phyloP scores from a whole-genome alignment of 2,797 vertebrate species.

The Chrysolophus pictus region DNA sequence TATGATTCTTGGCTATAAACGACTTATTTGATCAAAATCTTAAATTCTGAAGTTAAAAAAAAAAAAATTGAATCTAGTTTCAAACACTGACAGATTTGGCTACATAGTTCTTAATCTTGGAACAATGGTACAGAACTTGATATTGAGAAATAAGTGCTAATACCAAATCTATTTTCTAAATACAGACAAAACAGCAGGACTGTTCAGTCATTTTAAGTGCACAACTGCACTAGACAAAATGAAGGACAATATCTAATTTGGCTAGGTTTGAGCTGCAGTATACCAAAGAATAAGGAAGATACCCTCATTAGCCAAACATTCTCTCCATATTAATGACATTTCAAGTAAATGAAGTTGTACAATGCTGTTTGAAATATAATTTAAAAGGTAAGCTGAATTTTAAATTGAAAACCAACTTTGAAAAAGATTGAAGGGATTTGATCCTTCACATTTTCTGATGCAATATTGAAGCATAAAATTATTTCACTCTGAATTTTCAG shows the following conservation, averaged over 20 bases:
- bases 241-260: neutral
- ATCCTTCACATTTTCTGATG: neutral
- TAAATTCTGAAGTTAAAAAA: neutral
- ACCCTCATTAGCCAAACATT: fast-evolving
- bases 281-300: neutral
- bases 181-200: neutral
- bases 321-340: neutral
- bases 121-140: fast-evolving
- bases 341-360: neutral
- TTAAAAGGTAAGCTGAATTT: neutral
- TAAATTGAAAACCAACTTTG: neutral
- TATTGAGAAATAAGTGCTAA: neutral
- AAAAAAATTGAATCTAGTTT: neutral
- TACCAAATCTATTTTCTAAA: neutral
- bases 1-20: neutral
- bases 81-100: neutral
- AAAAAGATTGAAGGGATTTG: neutral
- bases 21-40: neutral
- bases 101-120: neutral
- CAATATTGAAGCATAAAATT: neutral
- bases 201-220: neutral
- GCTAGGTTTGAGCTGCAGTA: neutral
- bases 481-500: neutral
- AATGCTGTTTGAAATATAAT: neutral
- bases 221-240: fast-evolving